Conservation (phyloP, 2,797 vertebrate species). For the Crenichthys baileyi region DNA sequence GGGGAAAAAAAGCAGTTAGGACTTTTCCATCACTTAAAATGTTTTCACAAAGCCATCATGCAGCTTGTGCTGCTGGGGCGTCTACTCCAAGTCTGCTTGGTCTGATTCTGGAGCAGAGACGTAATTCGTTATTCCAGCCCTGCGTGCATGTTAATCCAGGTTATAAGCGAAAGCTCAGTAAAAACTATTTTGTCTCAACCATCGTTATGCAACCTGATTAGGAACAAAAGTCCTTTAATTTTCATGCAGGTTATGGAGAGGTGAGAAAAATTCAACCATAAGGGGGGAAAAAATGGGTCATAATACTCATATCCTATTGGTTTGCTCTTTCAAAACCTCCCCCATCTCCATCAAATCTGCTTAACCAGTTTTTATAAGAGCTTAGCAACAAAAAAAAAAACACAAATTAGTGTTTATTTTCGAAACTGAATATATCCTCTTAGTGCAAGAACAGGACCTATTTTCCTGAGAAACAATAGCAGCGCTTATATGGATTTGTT, state of each 20-base stretch:
- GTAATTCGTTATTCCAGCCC: slow-evolving; percentile 39
- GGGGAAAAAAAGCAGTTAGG: slow-evolving; percentile 4
- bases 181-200: slow-evolving; percentile 36
- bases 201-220: slow-evolving; percentile 62
- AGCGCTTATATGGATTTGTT: slow-evolving; percentile 54
- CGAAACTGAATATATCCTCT: slow-evolving; percentile 50
- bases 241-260: slow-evolving; percentile 30
- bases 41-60: background rate
- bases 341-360: slow-evolving; percentile 25
- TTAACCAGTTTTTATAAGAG: slow-evolving; percentile 33
- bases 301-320: slow-evolving; percentile 46
- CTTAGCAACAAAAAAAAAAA: slow-evolving; percentile 37
- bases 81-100: slow-evolving; percentile 19
- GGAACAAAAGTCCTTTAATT: slow-evolving; percentile 12
- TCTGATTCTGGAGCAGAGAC: slow-evolving; percentile 26
- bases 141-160: slow-evolving; percentile 52
- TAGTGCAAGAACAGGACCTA: slow-evolving; percentile 49
- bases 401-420: slow-evolving; percentile 54
- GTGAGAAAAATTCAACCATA: slow-evolving; percentile 10
- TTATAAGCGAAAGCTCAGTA: slow-evolving; percentile 28
- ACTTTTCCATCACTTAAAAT: slow-evolving; percentile 12
- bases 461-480: slow-evolving; percentile 61
- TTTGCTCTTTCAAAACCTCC: slow-evolving; percentile 38
- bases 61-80: background rate
- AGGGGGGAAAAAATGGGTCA: slow-evolving; percentile 46